A percentile compares a stretch with the other conserved stretches of the same genome.
Conservation (phyloP, 2,113 vertebrate genomes). For the Trematomus loennbergii region DNA sequence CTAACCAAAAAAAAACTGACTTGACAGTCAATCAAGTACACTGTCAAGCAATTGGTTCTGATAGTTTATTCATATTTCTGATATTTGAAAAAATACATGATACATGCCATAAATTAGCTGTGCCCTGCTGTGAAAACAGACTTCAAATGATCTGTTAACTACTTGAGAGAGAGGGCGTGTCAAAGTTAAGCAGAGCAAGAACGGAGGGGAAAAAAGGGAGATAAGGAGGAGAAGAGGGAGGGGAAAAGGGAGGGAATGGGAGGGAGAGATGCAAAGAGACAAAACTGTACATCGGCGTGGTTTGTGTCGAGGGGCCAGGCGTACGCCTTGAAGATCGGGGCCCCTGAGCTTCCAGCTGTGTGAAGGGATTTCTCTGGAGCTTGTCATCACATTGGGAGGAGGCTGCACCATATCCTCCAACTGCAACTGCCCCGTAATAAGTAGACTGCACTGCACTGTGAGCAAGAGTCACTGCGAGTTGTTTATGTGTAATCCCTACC, state of each 20-base stretch:
- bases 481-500: not conserved
- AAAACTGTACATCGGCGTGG: constrained; percentile 66
- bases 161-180: constrained; percentile 40
- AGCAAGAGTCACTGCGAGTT: not conserved
- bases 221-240: constrained; percentile 29
- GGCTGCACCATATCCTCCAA: constrained; percentile 59
- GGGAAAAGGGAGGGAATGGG: constrained; percentile 34
- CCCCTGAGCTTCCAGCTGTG: constrained; percentile 77
- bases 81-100: not conserved
- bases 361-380: constrained; percentile 71
- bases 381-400: constrained; percentile 80
- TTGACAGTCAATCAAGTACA: not conserved
- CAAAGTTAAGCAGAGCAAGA: constrained; percentile 6
- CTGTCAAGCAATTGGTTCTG: not conserved
- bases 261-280: constrained; percentile 50
- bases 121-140: constrained; percentile 29
- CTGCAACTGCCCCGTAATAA: constrained; percentile 51
- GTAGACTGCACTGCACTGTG: constrained; percentile 17
- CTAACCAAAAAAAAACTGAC: no score
- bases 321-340: constrained; percentile 70
- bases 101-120: constrained; percentile 21
- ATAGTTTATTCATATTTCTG: not conserved
- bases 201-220: constrained; percentile 19
- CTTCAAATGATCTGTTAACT: constrained; percentile 53
- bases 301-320: constrained; percentile 62